These are phyloP conservation scores for Nothura maculosa DNA, from an alignment of 2,797 vertebrate species.

Conservation along the genomic window DNA sequence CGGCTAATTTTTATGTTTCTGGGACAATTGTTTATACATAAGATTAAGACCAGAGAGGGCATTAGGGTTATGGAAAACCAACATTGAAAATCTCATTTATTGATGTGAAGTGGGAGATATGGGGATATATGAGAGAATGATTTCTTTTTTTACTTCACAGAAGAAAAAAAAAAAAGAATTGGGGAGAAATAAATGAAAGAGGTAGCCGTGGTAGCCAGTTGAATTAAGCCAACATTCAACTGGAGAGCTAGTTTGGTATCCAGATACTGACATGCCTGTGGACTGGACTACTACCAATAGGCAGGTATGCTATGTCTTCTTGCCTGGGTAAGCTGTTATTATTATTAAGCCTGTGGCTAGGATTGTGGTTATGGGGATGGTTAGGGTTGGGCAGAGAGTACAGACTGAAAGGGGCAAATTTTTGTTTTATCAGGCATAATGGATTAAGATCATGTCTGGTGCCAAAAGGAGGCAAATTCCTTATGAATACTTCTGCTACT, in stretches of 20 bases:
- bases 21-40: neutral
- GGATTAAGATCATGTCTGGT: neutral
- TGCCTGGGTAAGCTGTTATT: neutral
- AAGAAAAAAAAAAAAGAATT: neutral
- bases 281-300: neutral
- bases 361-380: neutral
- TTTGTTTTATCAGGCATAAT: neutral
- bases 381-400: neutral
- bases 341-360: neutral
- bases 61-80: neutral
- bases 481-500: neutral
- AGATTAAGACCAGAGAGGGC: neutral
- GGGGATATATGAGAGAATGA: neutral
- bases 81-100: neutral
- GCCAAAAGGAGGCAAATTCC: neutral
- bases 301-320: neutral
- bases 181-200: neutral
- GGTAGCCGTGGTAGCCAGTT: neutral
- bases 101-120: neutral
- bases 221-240: neutral
- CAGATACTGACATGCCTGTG: constrained; percentile 1
- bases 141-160: neutral
- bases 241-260: neutral
- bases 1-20: neutral
- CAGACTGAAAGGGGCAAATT: neutral